These are phyloP conservation scores for Crossocerus cetratus DNA, from an alignment of 2,888 invertebrate genomes.

Conservation along the genomic window DNA sequence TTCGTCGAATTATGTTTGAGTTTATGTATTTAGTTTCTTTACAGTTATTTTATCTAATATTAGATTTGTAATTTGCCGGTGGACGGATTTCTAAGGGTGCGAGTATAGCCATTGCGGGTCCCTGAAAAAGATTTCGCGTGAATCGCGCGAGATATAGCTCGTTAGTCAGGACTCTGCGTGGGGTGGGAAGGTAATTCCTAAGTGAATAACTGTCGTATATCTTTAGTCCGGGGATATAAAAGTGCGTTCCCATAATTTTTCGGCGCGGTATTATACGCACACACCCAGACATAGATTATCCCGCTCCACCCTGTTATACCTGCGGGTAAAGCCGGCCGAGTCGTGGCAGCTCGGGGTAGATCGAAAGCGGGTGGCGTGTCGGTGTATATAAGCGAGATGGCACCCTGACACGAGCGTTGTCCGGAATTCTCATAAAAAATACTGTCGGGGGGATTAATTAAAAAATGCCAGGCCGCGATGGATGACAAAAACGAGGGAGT, in stretches of 20 bases:
- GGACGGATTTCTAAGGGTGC: no score
- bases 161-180: no score
- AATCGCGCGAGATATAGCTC: no score
- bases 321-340: neutral
- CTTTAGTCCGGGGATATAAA: no score
- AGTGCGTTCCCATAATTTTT: no score
- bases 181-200: no score
- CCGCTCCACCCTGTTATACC: slow-evolving; percentile 9
- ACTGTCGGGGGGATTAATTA: slow-evolving; percentile 67
- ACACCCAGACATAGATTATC: slow-evolving; percentile 15
- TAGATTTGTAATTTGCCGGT: no score
- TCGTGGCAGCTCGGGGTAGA: neutral
- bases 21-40: no score
- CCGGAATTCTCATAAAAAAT: slow-evolving; percentile 70
- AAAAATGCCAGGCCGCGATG: slow-evolving; percentile 66
- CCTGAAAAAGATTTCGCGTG: neutral
- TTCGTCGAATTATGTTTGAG: no score
- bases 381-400: slow-evolving; percentile 23
- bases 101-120: no score
- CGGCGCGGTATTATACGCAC: neutral
- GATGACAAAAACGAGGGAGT: slow-evolving; percentile 32
- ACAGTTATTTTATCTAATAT: no score
- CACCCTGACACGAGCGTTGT: slow-evolving; percentile 57
- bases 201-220: no score
- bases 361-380: neutral